Base-by-base conservation (phyloP, 2,113 vertebrate species). In the Trematomus loennbergii region DNA sequence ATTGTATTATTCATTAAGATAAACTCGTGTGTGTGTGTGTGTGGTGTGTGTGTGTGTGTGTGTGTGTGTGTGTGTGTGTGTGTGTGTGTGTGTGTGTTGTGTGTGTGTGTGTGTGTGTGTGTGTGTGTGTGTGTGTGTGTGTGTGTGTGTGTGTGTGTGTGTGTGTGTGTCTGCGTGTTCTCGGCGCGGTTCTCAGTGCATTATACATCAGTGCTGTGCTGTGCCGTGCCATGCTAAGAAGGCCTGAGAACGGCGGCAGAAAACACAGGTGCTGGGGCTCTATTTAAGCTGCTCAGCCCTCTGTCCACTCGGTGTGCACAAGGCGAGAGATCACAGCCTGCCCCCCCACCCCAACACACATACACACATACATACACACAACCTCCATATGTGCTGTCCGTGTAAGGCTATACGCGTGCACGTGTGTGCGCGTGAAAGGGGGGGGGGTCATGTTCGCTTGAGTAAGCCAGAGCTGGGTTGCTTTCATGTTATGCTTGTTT, bases 401-500 rank as follows among this genome's bases (percentile, higher is more conserved):
- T 66, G 86, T 74, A 48, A 63, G 46, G 58, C 59, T 66, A 9
- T 43, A 10, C 75, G 73, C 63, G 85, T 80, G 68, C 79, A 17
- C 66, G 60, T 60, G 60, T 60, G 45, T 50, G 66, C n/a, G 78
- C 29, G 82, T n/a, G 55, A n/a, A 36, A 22, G 36, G 36, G 57
- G 10, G 8, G 75, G 72, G 18, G 86, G 70, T 60, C 43, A 62
- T 82, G 75, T 89, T 78, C 87, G 88, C 89, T 88, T 86, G 91
- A 90, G 88, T 88, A 85, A 91, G 73, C 83, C 55, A 79, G 85
- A 89, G 88, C 89, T 91, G 85, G 79, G 83, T 91, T 91, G 89
- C 91, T 94, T 92, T 93, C 91, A 91, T 92, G 90, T 93, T 91
- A 64, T 90, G 88, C 89, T 92, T 93, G 89, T 92, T 93, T 93